Evolutionary conservation across 1,140 invertebrate species (phyloP), one percentile per base, ranked within the genome.

Genomic region (Lerema accius): DNA sequence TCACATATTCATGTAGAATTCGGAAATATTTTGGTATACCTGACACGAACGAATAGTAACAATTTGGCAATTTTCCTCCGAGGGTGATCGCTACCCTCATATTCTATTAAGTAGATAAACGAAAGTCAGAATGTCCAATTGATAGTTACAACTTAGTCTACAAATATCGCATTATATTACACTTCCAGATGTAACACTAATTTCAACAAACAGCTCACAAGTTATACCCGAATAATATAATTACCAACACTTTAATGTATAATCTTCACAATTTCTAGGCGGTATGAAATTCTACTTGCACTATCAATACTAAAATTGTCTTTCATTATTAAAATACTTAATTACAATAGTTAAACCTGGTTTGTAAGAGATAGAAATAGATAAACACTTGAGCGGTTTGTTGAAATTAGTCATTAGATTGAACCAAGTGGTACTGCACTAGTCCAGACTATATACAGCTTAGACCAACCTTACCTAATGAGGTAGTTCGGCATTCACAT

Each of bases 1-100:
- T 89, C 78, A 82, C 75, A 86, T 89, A 87, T 89, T 90, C 88
- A 90, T 90, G 88, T 82, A 90, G 85, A 86, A 90, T 90, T 90
- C 88, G 88, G 88, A 90, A 89, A 85, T 67, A 86, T 86, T 88
- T 89, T 87, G 83, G 84, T 89, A 89, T 86, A 84, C 76, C 78
- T 78, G 77, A 86, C 67, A 86, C 73, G 65, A 82, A 84, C 79
- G 76, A 78, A 80, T 78, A 81, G 37, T 61, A 77, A 84, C 76
- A 80, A 82, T 88, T 84, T 86, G 85, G 85, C 82, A 84, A 87
- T 76, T 73, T 72, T 64, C 72, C 67, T 76, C 63, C 39, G 69
- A 75, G 72, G 66, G 64, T 65, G 28, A 63, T 10, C 42, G 7
- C 35, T 37, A n/a, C 42, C 42, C 42, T 58, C 53, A 13, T 46